phyloP scores from a whole-genome alignment of 2,797 vertebrate species.

The Ficedula albicollis region DNA sequence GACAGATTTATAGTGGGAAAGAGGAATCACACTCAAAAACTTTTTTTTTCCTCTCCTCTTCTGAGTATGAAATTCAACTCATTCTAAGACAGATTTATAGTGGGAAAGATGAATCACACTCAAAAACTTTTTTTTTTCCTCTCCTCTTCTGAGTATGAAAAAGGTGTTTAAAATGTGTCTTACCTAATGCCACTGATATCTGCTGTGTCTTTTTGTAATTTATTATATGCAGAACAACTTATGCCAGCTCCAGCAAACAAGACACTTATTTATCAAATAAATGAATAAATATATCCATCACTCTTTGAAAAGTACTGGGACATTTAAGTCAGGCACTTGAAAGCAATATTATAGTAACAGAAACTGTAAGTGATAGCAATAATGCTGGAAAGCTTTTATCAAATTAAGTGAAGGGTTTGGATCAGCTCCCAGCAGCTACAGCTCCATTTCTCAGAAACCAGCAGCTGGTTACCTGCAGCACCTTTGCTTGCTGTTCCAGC shows the following conservation, averaged over 20 bases:
- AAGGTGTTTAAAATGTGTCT: background rate
- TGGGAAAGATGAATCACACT: background rate
- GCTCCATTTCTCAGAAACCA: slow-evolving; percentile 21
- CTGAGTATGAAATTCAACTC: background rate
- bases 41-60: background rate
- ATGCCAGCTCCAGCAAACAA: background rate
- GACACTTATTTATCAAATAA: background rate
- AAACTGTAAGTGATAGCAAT: slow-evolving; percentile 14
- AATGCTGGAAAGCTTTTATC: slow-evolving; percentile 43
- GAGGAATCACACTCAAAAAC: background rate
- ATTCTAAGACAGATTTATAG: background rate
- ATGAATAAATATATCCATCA: background rate
- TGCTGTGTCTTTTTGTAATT: background rate
- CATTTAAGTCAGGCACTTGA: background rate
- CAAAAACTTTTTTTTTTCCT: background rate
- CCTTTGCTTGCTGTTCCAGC: background rate
- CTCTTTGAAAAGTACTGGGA: background rate
- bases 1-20: background rate
- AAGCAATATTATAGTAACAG: background rate
- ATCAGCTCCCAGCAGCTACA: background rate
- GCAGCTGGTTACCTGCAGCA: background rate
- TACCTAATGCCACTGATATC: background rate
- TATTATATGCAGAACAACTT: background rate
- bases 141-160: background rate
- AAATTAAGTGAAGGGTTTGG: slow-evolving; percentile 26